Conservation (phyloP, 2,113 vertebrate species). For the Ophthalmolycus amberensis region DNA sequence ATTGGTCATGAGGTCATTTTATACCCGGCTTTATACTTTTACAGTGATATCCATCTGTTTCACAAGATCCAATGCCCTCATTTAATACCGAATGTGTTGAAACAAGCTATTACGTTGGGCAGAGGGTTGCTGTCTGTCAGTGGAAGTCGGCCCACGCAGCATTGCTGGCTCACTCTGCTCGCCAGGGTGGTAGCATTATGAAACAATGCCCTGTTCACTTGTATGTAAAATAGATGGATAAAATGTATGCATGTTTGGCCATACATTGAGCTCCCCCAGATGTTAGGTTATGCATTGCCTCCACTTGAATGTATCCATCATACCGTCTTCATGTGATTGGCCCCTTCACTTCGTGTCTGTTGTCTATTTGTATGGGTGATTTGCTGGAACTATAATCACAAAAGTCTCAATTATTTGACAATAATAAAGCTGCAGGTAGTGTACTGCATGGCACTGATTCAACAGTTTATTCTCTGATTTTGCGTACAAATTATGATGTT, state of each 20-base stretch:
- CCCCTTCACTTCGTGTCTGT: not conserved
- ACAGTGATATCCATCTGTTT: constrained; percentile 44
- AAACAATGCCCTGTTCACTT: not conserved
- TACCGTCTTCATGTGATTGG: not conserved
- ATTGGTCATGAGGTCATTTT: constrained; percentile 12
- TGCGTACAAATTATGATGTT: not conserved
- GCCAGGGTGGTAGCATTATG: not conserved
- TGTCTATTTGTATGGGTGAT: not conserved
- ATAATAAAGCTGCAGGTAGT: not conserved
- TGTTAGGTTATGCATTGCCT: not conserved
- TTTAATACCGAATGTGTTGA: constrained; percentile 40
- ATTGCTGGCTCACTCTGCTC: constrained; percentile 7
- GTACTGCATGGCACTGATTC: not conserved
- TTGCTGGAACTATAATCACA: not conserved
- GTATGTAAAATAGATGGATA: not conserved
- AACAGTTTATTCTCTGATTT: constrained; percentile 4
- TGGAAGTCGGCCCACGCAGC: constrained; percentile 28
- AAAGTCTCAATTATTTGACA: constrained; percentile 6
- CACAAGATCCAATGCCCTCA: constrained; percentile 26
- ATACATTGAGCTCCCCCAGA: not conserved
- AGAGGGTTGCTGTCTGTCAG: constrained; percentile 29
- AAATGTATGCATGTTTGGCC: not conserved
- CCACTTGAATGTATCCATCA: not conserved
- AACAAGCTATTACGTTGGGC: constrained; percentile 16
- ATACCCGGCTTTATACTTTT: constrained; percentile 14